Conservation (phyloP, 1,140 invertebrate genomes). For the Gryon sp. region DNA sequence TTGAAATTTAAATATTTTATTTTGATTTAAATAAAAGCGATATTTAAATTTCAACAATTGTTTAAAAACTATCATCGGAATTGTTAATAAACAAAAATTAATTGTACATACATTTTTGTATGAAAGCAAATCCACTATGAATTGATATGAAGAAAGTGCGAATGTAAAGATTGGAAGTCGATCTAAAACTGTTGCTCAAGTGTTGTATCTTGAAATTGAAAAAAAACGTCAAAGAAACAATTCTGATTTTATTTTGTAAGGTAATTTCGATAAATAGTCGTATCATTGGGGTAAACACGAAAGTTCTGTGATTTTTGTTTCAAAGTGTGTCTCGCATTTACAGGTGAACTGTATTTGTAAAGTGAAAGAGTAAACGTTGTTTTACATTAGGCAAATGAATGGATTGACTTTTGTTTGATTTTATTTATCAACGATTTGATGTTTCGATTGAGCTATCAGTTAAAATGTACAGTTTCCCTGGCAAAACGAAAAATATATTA, state of each 20-base stretch:
- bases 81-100: too few species aligned
- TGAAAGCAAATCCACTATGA: too few species aligned
- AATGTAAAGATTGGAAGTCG: conserved; percentile 32
- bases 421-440: neutral
- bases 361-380: too few species aligned
- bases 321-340: conserved; percentile 1
- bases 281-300: neutral
- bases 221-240: neutral
- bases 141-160: conserved; percentile 9
- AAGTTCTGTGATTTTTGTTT: conserved; percentile 19
- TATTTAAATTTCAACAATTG: too few species aligned
- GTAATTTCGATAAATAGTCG: neutral
- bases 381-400: too few species aligned
- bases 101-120: too few species aligned
- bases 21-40: too few species aligned
- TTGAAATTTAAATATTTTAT: too few species aligned
- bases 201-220: conserved; percentile 9
- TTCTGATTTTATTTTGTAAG: conserved; percentile 6
- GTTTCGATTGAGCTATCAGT: conserved; percentile 51
- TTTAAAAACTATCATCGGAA: too few species aligned
- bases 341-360: conserved; percentile 7
- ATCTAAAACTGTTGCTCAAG: conserved; percentile 51
- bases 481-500: too few species aligned
- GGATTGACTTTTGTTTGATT: too few species aligned
- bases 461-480: conserved; percentile 59